These are phyloP conservation scores for Anableps anableps DNA, from an alignment of 2,797 vertebrate genomes.

Conservation along the genomic window DNA sequence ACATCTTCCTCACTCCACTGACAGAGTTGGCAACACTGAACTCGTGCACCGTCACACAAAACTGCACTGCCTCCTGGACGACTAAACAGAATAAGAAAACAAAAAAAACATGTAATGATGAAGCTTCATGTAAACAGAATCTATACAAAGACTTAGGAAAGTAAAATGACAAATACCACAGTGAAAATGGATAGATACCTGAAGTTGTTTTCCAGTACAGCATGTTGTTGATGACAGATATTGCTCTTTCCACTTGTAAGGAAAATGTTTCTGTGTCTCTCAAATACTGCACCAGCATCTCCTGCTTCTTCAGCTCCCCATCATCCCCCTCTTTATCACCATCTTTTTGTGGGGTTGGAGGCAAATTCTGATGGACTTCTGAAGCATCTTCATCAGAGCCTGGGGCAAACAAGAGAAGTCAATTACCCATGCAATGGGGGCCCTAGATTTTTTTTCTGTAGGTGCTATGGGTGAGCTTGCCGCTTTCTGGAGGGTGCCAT, in stretches of 20 bases:
- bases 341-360: slow-evolving; percentile 70
- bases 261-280: slow-evolving; percentile 91
- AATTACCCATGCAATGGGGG: background rate
- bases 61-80: slow-evolving; percentile 97
- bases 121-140: background rate
- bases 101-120: background rate
- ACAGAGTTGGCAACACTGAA: slow-evolving; percentile 92
- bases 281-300: slow-evolving; percentile 96
- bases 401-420: slow-evolving; percentile 34
- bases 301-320: slow-evolving; percentile 88
- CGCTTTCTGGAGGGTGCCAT: background rate
- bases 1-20: slow-evolving; percentile 91
- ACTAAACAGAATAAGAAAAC: slow-evolving; percentile 64
- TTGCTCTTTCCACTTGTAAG: slow-evolving; percentile 89
- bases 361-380: slow-evolving; percentile 63
- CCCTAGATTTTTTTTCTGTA: background rate
- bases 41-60: slow-evolving; percentile 92
- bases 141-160: background rate
- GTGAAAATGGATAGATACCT: slow-evolving; percentile 70
- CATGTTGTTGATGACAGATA: slow-evolving; percentile 89
- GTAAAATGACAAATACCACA: background rate
- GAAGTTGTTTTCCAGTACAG: slow-evolving; percentile 91
- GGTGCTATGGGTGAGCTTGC: background rate
- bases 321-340: slow-evolving; percentile 63
- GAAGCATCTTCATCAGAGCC: slow-evolving; percentile 76